These are phyloP conservation scores for Troides oblongomaculatus DNA, from an alignment of 2,888 invertebrate genomes.

Conservation along the genomic window DNA sequence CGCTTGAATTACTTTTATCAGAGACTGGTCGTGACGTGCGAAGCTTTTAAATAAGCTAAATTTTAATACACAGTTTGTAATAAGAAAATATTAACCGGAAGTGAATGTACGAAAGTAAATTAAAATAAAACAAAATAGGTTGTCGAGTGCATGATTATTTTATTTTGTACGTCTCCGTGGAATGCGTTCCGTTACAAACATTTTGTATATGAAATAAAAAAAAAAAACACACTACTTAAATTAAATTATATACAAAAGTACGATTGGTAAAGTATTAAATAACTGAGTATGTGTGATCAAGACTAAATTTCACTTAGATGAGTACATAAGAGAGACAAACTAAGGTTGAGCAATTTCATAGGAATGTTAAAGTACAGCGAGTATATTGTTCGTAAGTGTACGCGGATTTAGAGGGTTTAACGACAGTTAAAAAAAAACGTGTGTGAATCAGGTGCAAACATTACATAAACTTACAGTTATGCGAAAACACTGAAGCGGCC, in stretches of 20 bases:
- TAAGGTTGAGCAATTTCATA: constrained; percentile 39
- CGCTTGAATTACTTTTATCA: too few species aligned
- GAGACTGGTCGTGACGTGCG: too few species aligned
- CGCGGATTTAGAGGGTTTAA: constrained; percentile 21
- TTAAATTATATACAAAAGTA: constrained; percentile 42
- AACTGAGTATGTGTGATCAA: constrained; percentile 63
- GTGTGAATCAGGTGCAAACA: constrained; percentile 20
- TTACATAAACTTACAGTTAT: constrained; percentile 34
- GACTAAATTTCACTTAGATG: constrained; percentile 60
- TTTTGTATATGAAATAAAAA: constrained; percentile 53
- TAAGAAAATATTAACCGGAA: too few species aligned
- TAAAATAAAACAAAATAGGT: constrained; percentile 45
- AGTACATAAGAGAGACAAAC: constrained; percentile 50
- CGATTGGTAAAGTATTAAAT: constrained; percentile 39
- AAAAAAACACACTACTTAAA: constrained; percentile 40
- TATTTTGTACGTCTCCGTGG: constrained; percentile 74
- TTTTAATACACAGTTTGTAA: too few species aligned
- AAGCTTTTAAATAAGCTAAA: too few species aligned
- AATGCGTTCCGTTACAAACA: constrained; percentile 63
- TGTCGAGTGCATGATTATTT: constrained; percentile 73
- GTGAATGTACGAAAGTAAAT: neutral
- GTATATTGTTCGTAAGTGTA: constrained; percentile 32
- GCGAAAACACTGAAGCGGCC: constrained; percentile 34
- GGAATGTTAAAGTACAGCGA: constrained; percentile 35
- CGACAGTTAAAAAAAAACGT: constrained; percentile 1